Evolutionary conservation across 2,113 vertebrate genomes (phyloP), one percentile per base, ranked within the genome.

Genomic region (Blennius ocellaris): DNA sequence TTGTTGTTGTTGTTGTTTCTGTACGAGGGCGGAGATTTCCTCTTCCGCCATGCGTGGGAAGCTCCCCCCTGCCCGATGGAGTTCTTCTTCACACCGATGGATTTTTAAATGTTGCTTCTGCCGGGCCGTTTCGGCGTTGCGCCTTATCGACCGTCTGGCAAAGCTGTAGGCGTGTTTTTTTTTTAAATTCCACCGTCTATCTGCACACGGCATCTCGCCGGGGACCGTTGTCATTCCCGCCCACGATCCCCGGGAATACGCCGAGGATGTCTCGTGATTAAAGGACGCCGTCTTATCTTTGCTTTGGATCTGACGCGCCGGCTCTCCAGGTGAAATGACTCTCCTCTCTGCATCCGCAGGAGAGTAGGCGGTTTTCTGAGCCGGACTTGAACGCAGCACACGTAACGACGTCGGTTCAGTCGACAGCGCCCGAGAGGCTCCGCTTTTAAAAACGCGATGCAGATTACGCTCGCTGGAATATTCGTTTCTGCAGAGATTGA

Each of bases 1-100:
- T n/a, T n/a, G n/a, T n/a, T n/a, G n/a, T n/a, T n/a, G n/a, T n/a
- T n/a, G n/a, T n/a, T n/a, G n/a, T n/a, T n/a, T n/a, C n/a, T n/a
- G n/a, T n/a, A n/a, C n/a, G n/a, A n/a, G 59, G 57, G 76, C 73
- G 43, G 69, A 88, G 86, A 86, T 87, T 76, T 83, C 71, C 17
- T 8, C 41, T 71, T 63, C 75, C 58, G 73, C 71, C 11, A 10
- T 57, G 56, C 39, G 79, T 80, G 77, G 80, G 74, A 68, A 78
- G 84, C 10, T 62, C 79, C 66, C 14, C 56, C 10, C 21, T 37
- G 65, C 81, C 86, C 73, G 44, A 48, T 74, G 36, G 50, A 69
- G 65, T 78, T 83, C 78, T 76, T n/a, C n/a, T n/a, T 76, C 83
- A 71, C 73, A 82, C 56, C 59, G 65, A 77, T 84, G 65, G 74